Base-by-base conservation (phyloP, 2,113 vertebrate species). In the Hypomesus transpacificus region DNA sequence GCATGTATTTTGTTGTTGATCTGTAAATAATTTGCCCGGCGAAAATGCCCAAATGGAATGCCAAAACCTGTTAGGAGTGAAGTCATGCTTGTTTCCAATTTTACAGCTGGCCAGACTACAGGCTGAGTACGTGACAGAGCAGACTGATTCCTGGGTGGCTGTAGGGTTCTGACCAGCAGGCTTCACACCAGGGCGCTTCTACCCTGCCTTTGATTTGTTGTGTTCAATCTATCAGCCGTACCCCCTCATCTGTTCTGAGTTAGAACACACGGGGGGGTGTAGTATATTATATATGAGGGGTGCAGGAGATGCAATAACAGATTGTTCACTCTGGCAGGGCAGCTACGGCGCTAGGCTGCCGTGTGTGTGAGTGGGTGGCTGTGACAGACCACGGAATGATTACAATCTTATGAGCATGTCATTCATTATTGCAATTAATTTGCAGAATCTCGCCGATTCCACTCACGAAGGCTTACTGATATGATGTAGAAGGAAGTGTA, bases 371-470 rank as follows among this genome's bases (percentile, higher is more conserved):
- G 74, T 73, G 79, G 61, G 69, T 9, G 75, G 28, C 51, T 70
- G 75, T 77, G 78, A 80, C 82, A 77, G 75, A 85, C 81, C 69
- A 68, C 69, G 71, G 84, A 79, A 77, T 84, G 85, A 90, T 88
- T 89, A 89, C 88, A 90, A 87, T 87, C 79, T 81, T 80, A 82
- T 81, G 81, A 89, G 87, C 75, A 79, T 82, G 84, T 89, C 83
- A 82, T 87, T 89, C 85, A 88, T 89, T 87, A 85, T 74, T 85
- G 84, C 80, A 86, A 87, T 89, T 87, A 87, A 65, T 70, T 82
- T 53, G 80, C 82, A 70, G 69, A 75, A 78, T 75, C 79, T 78
- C 54, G 67, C 71, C 75, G 59, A 77, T 80, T 82, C 77, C 70
- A 74, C 81, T 85, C 72, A 31, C 50, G 73, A 74, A 60, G 28